Base-by-base conservation (phyloP, 2,888 invertebrate genomes). In the Synanthedon formicaeformis region DNA sequence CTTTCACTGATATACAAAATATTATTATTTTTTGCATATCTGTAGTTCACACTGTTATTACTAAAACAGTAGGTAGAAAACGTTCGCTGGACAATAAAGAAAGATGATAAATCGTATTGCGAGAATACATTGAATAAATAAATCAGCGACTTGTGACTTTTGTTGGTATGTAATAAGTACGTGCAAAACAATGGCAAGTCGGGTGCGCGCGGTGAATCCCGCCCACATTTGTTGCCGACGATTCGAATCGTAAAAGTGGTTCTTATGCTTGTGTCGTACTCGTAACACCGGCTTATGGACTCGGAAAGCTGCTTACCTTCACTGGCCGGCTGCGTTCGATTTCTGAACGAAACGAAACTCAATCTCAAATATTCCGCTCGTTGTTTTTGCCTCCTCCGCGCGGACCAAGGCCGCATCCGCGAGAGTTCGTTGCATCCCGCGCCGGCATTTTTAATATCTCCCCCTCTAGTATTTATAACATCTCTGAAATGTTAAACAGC, bases 221-320 rank as follows among this genome's bases (percentile, higher is more conserved):
- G 66, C 74, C 75, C 66, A 75, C 69, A 60, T 49, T 18, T 49
- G 23, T 49, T 49, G 52, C 57, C 6, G 51, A 52, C 49, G 53
- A 50, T 53, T 52, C 54, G 53, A 58, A 62, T 65, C 61, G 63
- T 69, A 71, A 70, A 73, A 70, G 62, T 59, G 56, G 54, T 45
- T 45, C 50, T 53, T 58, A 55, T 57, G 57, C 56, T 56, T 52
- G 57, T 58, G 57, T 55, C 51, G 54, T 49, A 61, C 57, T 62
- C 57, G 61, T 59, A 66, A 66, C 60, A 63, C 64, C 63, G 65
- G 69, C 72, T 75, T 69, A 66, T 58, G 60, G 60, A 69, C 54
- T 50, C 58, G 59, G 73, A 81, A 83, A 82, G 82, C 74, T 62
- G 85, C 76, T 83, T 79, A 64, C 84, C 86, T 85, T 85, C 80